phyloP scores from a whole-genome alignment of 2,113 vertebrate species.

The Nicator chloris region DNA sequence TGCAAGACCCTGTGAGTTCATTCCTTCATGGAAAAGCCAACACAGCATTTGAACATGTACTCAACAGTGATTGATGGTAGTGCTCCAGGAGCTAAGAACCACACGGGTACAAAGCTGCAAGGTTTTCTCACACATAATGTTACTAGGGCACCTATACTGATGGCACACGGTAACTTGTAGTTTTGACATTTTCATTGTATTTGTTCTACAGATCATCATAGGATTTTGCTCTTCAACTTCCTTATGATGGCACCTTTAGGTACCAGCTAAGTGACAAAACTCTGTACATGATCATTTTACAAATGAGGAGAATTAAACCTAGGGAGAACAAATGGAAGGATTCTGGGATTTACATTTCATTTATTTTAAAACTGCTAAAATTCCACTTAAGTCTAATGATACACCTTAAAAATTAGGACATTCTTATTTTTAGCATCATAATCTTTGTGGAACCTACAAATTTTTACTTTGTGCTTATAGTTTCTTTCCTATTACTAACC shows the following conservation, averaged over 20 bases:
- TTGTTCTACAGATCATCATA: not conserved
- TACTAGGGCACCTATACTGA: not conserved
- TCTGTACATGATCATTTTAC: not conserved
- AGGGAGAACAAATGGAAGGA: not conserved
- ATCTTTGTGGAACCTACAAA: not conserved
- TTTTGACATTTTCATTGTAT: not conserved
- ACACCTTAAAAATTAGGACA: not conserved
- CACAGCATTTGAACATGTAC: not conserved
- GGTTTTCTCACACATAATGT: not conserved
- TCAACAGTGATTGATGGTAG: fast-evolving
- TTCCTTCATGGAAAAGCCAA: not conserved
- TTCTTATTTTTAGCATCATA: not conserved
- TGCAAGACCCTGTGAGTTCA: not conserved
- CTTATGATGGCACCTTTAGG: not conserved
- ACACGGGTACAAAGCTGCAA: not conserved
- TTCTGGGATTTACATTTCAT: not conserved
- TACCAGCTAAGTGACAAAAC: not conserved
- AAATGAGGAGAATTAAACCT: not conserved
- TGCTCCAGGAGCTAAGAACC: not conserved
- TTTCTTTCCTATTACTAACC: not conserved
- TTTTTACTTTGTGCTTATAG: not conserved
- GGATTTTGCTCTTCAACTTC: not conserved
- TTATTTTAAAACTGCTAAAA: not conserved
- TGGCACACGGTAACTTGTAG: not conserved
- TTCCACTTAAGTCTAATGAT: not conserved